Conservation (phyloP, 2,797 vertebrate species). For the Euthynnus affinis region DNA sequence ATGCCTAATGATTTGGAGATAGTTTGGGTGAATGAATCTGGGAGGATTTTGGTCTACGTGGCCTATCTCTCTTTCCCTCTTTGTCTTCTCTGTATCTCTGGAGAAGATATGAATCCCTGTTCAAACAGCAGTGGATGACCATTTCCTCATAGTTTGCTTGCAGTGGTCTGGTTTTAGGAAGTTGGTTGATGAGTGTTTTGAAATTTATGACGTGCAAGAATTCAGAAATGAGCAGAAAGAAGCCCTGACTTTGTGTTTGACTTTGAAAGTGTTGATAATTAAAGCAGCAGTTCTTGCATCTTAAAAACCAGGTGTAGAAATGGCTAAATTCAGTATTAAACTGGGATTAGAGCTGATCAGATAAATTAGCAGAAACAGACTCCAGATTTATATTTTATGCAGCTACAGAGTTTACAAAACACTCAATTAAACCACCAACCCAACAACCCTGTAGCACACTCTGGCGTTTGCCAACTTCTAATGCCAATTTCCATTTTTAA, state of each 20-base stretch:
- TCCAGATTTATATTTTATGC: not conserved
- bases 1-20: conserved; percentile 64
- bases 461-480: conserved; percentile 19
- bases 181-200: conserved; percentile 19
- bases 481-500: conserved; percentile 51
- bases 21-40: conserved; percentile 74
- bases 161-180: conserved; percentile 44
- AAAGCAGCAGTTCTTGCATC: not conserved
- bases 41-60: conserved; percentile 65
- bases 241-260: not conserved
- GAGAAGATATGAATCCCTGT: conserved; percentile 53
- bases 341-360: conserved; percentile 23
- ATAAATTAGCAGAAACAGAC: conserved; percentile 36
- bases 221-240: conserved; percentile 7
- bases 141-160: conserved; percentile 63
- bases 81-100: conserved; percentile 47
- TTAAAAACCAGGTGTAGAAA: conserved; percentile 13
- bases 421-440: conserved; percentile 2
- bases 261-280: not conserved
- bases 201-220: conserved; percentile 37
- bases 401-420: conserved; percentile 10
- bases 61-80: conserved; percentile 56
- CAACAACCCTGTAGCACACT: not conserved
- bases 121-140: conserved; percentile 61
- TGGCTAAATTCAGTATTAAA: conserved; percentile 36